Percentiles rank a stretch among this genome's conserved stretches.
Evolutionary conservation across 92 coral and sea anemone genomes (phyloP).

Genomic region (Siderastrea siderea): DNA sequence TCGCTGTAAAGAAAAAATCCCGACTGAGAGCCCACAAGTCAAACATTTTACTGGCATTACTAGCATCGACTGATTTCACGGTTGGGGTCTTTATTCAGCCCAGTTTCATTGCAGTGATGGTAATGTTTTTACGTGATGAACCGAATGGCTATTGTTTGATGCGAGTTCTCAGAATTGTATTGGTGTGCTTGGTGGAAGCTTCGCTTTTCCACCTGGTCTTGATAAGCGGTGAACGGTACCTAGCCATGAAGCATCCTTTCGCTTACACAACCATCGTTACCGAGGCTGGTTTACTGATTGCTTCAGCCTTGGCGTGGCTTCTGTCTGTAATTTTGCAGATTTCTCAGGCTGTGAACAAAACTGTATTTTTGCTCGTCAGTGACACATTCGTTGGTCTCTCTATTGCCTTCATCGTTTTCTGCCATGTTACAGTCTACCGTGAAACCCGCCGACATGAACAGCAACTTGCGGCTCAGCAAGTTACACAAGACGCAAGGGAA

Average conservation of each 20-base stretch:
- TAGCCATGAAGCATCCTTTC: conserved; percentile 2
- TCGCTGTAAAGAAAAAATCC: conserved; percentile 4
- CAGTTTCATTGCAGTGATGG: background rate
- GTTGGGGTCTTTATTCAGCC: conserved; percentile 18
- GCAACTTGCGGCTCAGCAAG: conserved; percentile 7
- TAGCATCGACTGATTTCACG: conserved; percentile 5
- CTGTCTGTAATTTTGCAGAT: background rate
- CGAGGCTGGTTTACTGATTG: conserved; percentile 1
- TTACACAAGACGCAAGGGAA: conserved; percentile 2
- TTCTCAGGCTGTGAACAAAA: background rate
- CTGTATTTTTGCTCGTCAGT: too few species aligned
- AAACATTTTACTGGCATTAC: conserved; percentile 10
- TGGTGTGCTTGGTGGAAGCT: too few species aligned
- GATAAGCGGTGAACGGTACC: background rate
- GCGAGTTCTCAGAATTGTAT: background rate
- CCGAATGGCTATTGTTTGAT: background rate
- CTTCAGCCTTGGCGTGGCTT: conserved; percentile 7
- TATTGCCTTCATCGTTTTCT: background rate
- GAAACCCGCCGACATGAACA: conserved; percentile 9
- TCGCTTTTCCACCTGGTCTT: conserved; percentile 9
- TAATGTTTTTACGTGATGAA: background rate
- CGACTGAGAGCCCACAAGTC: conserved; percentile 24
- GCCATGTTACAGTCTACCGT: conserved; percentile 6
- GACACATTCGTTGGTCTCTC: background rate
- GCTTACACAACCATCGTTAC: background rate